A percentile compares a stretch with the other conserved stretches of the same genome.
phyloP scores from a whole-genome alignment of 2,113 vertebrate species.

The Larimichthys polyactis region DNA sequence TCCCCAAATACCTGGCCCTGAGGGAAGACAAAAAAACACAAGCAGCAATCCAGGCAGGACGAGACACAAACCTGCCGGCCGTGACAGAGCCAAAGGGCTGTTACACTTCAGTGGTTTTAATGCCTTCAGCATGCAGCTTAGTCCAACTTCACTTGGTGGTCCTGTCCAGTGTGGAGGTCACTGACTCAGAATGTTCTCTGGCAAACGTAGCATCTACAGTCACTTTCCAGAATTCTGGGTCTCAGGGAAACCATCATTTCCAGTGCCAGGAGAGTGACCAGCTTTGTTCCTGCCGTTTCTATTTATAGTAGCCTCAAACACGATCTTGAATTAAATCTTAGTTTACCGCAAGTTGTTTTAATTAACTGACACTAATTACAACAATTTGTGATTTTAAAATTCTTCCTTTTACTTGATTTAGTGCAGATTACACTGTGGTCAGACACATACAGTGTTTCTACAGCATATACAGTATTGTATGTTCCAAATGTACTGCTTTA shows the following conservation, averaged over 20 bases:
- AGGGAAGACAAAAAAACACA: neutral
- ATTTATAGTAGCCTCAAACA: neutral
- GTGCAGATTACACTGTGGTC: neutral
- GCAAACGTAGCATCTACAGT: neutral
- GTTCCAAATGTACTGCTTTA: neutral
- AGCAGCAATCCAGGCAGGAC: neutral
- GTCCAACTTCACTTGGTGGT: neutral
- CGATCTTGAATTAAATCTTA: neutral
- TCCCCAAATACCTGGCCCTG: neutral
- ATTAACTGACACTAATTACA: too few species aligned
- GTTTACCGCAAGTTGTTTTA: neutral
- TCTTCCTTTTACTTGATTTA: neutral
- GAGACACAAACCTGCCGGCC: neutral
- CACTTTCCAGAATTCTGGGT: conserved; percentile 9
- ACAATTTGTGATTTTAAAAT: neutral
- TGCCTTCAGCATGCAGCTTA: neutral
- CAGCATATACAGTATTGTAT: neutral
- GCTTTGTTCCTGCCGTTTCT: neutral
- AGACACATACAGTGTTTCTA: too few species aligned
- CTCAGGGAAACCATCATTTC: neutral
- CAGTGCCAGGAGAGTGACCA: neutral
- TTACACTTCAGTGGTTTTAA: neutral
- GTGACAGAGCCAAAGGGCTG: neutral
- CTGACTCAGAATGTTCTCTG: conserved; percentile 9
- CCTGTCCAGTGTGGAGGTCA: neutral